A percentile compares a stretch with the other conserved stretches of the same genome.
Conservation (phyloP, 2,113 vertebrate genomes). For the Reinhardtius hippoglossoides region DNA sequence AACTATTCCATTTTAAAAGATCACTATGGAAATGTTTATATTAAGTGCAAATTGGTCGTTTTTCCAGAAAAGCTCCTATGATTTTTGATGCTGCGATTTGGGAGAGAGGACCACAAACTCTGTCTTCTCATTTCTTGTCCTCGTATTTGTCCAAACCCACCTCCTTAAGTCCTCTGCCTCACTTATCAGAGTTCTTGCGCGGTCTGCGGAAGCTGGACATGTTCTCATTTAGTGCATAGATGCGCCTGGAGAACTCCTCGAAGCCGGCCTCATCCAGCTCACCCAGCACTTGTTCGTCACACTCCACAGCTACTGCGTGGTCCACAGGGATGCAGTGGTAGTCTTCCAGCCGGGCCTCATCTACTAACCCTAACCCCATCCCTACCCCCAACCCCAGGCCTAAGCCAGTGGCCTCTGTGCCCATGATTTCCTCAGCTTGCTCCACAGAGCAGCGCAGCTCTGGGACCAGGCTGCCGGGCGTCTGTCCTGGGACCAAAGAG, state of each 20-base stretch:
- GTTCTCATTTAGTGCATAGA: slow-evolving; percentile 95
- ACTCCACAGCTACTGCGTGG: slow-evolving; percentile 93
- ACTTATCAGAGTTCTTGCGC: slow-evolving; percentile 95
- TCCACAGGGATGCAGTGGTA: slow-evolving; percentile 95
- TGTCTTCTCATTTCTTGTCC: slow-evolving; percentile 32
- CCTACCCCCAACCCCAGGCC: slow-evolving; percentile 67
- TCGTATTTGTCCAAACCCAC: neutral
- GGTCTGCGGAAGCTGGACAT: slow-evolving; percentile 94
- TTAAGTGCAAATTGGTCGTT: slow-evolving; percentile 87
- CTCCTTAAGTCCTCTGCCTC: slow-evolving; percentile 62
- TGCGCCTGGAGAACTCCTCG: slow-evolving; percentile 96
- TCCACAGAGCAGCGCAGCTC: slow-evolving; percentile 90
- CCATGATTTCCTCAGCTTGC: slow-evolving; percentile 96
- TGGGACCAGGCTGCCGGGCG: slow-evolving; percentile 13
- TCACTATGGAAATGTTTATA: slow-evolving; percentile 81
- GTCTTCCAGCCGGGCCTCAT: slow-evolving; percentile 86
- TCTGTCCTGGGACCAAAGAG: slow-evolving; percentile 72
- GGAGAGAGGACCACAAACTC: slow-evolving; percentile 2
- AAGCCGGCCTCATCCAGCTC: slow-evolving; percentile 88
- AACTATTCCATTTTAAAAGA: slow-evolving; percentile 72
- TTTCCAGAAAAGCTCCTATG: slow-evolving; percentile 66
- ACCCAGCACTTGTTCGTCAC: slow-evolving; percentile 95
- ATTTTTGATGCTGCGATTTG: slow-evolving; percentile 48
- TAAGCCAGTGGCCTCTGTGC: slow-evolving; percentile 90
- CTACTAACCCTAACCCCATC: slow-evolving; percentile 56